Percentiles rank a stretch among this genome's conserved stretches.
Evolutionary conservation across 2,888 invertebrate genomes (phyloP).

Genomic region (Rhimphoctona megacephalus): DNA sequence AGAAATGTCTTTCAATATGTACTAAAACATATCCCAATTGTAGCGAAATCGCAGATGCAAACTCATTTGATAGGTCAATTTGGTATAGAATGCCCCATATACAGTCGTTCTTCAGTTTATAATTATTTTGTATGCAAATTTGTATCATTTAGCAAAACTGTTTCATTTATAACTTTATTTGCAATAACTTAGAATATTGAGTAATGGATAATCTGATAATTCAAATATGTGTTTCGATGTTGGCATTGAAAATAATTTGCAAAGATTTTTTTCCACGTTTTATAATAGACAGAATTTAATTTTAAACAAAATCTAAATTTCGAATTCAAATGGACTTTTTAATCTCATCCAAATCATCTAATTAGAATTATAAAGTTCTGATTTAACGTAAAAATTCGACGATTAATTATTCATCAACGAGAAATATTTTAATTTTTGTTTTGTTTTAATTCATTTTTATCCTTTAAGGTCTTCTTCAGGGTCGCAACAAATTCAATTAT

Average conservation of each 20-base stretch:
- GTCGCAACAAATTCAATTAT: not conserved
- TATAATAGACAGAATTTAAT: not conserved
- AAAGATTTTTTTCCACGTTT: too few species aligned
- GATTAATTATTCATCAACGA: not conserved
- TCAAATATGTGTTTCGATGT: not conserved
- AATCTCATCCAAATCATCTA: not conserved
- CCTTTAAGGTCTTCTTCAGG: not conserved
- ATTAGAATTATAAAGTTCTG: not conserved
- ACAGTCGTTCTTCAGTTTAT: not conserved
- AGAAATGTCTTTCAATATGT: too few species aligned
- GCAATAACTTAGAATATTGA: not conserved
- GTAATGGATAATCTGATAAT: not conserved
- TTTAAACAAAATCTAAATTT: not conserved
- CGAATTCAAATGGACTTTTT: too few species aligned
- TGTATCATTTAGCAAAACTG: not conserved
- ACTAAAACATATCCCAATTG: too few species aligned
- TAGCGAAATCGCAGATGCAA: too few species aligned
- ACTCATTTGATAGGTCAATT: too few species aligned
- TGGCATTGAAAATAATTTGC: not conserved
- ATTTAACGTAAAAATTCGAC: not conserved
- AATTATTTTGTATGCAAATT: not conserved
- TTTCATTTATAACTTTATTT: not conserved
- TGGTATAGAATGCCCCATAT: too few species aligned
- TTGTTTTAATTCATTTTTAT: not conserved
- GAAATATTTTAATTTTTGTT: not conserved